Percentiles rank a stretch among this genome's conserved stretches.
Evolutionary conservation across 2,888 invertebrate genomes (phyloP).

Genomic region (Halictus quadricinctus): DNA sequence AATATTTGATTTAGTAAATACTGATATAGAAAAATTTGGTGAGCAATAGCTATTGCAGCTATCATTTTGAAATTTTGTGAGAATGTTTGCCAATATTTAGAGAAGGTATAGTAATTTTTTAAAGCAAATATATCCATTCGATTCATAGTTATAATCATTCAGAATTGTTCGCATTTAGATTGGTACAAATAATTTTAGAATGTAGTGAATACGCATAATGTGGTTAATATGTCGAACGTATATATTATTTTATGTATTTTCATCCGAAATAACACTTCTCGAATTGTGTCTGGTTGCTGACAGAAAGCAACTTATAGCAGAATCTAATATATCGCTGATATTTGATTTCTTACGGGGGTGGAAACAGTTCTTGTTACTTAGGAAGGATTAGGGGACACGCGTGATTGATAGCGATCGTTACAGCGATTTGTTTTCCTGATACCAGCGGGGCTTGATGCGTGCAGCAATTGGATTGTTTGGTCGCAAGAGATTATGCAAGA

Average conservation of each 20-base stretch:
- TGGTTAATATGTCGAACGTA: too few species aligned
- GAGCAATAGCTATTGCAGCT: not conserved
- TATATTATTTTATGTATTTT: not conserved
- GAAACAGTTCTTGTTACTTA: slow-evolving; percentile 33
- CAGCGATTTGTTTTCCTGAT: slow-evolving; percentile 32
- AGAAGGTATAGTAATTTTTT: not conserved
- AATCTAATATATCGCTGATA: not conserved
- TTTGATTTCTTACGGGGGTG: slow-evolving; percentile 6
- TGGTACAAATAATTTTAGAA: too few species aligned
- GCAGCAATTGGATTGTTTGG: slow-evolving; percentile 27
- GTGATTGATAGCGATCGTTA: slow-evolving; percentile 41
- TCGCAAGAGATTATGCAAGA: slow-evolving; percentile 3
- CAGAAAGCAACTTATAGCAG: not conserved
- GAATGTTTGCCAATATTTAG: not conserved
- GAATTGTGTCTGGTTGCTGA: not conserved
- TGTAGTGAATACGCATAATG: too few species aligned
- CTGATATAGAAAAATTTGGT: too few species aligned
- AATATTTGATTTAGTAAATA: too few species aligned
- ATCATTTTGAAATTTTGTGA: not conserved
- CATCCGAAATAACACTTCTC: not conserved
- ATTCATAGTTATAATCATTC: not conserved
- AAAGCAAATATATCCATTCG: not conserved
- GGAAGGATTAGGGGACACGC: slow-evolving; percentile 14
- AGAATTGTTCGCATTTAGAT: not conserved
- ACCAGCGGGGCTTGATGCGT: not conserved